Conservation (phyloP, 2,113 vertebrate species). For the Halcyon malimbica region DNA sequence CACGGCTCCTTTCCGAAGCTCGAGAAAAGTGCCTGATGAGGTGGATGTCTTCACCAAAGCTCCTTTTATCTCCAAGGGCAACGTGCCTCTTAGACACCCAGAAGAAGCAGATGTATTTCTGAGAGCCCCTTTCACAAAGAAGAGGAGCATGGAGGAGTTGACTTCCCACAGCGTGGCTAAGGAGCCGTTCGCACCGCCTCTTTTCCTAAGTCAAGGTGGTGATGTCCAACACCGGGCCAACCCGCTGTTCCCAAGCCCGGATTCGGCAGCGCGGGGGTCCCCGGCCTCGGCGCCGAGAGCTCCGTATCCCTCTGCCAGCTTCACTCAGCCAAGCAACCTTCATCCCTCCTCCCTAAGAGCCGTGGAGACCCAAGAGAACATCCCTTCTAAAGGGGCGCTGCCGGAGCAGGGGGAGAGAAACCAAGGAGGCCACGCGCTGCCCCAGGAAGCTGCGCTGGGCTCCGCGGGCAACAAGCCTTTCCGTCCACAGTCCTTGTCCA, state of each 20-base stretch:
- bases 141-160: conserved; percentile 75
- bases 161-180: not conserved
- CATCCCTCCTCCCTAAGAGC: conserved; percentile 36
- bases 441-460: conserved; percentile 75
- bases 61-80: conserved; percentile 82
- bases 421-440: conserved; percentile 43
- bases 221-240: not conserved
- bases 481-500: conserved; percentile 87
- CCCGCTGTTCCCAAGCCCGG: conserved; percentile 29
- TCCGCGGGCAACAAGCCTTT: conserved; percentile 79
- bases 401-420: conserved; percentile 62
- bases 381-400: not conserved
- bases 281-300: not conserved
- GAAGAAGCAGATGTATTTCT: conserved; percentile 89
- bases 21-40: conserved; percentile 67
- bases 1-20: conserved; percentile 85
- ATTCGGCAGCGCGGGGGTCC: not conserved
- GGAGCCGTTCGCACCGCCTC: not conserved
- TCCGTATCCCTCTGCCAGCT: conserved; percentile 16
- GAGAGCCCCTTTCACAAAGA: conserved; percentile 92
- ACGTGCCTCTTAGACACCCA: not conserved
- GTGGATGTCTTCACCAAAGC: conserved; percentile 91
- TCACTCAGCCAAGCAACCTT: conserved; percentile 19
- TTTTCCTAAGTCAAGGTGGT: not conserved
- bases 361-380: conserved; percentile 33